phyloP scores from a whole-genome alignment of 2,888 invertebrate genomes.

The Coleophora deauratella region DNA sequence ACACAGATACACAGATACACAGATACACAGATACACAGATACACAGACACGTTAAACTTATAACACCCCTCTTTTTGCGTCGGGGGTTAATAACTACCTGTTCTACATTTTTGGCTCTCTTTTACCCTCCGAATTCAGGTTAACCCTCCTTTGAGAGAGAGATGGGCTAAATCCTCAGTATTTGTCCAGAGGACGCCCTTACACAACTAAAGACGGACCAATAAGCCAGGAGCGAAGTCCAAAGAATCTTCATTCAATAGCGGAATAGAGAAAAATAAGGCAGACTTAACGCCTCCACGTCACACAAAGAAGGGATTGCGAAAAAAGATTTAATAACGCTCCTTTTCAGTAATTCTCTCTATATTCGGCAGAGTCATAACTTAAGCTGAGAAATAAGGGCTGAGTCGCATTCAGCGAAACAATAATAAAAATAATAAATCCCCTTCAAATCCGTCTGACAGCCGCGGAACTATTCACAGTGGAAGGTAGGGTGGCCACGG shows the following conservation, averaged over 20 bases:
- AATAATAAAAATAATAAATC: constrained; percentile 73
- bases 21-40: too few relatives aligned
- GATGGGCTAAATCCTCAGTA: too few relatives aligned
- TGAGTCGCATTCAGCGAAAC: constrained; percentile 50
- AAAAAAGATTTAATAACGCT: constrained; percentile 40
- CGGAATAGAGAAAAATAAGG: not conserved
- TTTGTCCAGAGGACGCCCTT: too few relatives aligned
- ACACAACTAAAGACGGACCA: too few relatives aligned
- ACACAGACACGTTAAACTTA: too few relatives aligned
- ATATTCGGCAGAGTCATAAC: constrained; percentile 39
- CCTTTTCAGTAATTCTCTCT: constrained; percentile 26
- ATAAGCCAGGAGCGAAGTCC: not conserved
- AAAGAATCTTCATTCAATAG: not conserved
- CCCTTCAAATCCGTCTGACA: constrained; percentile 67
- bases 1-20: too few relatives aligned
- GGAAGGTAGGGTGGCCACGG: constrained; percentile 30
- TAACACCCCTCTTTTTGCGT: too few relatives aligned
- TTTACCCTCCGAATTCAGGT: too few relatives aligned
- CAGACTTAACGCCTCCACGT: not conserved
- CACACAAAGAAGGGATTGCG: constrained; percentile 28
- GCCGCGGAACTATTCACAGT: constrained; percentile 66
- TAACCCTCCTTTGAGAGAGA: too few relatives aligned
- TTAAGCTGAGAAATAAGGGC: constrained; percentile 42
- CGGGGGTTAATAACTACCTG: too few relatives aligned
- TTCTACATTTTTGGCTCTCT: too few relatives aligned